Base-by-base conservation (phyloP, 2,888 invertebrate genomes). In the Melipona beecheii region DNA sequence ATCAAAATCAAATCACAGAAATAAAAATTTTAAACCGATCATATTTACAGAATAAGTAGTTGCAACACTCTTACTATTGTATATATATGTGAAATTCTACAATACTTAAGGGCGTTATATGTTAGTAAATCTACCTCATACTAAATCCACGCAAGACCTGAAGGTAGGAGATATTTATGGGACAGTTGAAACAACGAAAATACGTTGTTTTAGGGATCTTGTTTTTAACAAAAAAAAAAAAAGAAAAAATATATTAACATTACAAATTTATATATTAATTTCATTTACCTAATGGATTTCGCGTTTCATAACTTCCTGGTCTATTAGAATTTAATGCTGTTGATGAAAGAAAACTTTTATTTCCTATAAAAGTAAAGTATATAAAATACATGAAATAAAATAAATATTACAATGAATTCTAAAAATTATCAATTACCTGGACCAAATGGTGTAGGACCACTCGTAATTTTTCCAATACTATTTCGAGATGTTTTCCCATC, bases 371-470 rank as follows among this genome's bases (percentile, higher is more conserved):
- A 81, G 81, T 75, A 31, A 58, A 75, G 68, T 69, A 73, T 65
- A 79, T 78, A 72, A 65, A 68, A 66, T 36, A 31, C 15, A 13
- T 24, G n/a, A n/a, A 49, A 77, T 31, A 43, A 31, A 72, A 54
- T 58, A n/a, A 52, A 15, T 31, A 31, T 43, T 68, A 36, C 2
- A 21, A 31, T 49, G 11, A 49, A 11, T 36, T 27, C 19, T 2
- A 24, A 68, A 54, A 43, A 50, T 24, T 56, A 27, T 49, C 58
- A 83, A 78, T 83, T 91, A 94, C 94, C 94, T 87, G 93, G 92
- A 71, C 92, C 91, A 92, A 97, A 96, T 11, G 97, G 96, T 13
- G 96, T 96, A 1, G 96, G 96, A 2, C 96, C 96, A 43, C 95
- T 95, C 11, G 95, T 95, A 64, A 96, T 94, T 89, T 95, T 95